A percentile compares a stretch with the other conserved stretches of the same genome.
Conservation (phyloP, 2,113 vertebrate genomes). For the Tragelaphus strepsiceros region DNA sequence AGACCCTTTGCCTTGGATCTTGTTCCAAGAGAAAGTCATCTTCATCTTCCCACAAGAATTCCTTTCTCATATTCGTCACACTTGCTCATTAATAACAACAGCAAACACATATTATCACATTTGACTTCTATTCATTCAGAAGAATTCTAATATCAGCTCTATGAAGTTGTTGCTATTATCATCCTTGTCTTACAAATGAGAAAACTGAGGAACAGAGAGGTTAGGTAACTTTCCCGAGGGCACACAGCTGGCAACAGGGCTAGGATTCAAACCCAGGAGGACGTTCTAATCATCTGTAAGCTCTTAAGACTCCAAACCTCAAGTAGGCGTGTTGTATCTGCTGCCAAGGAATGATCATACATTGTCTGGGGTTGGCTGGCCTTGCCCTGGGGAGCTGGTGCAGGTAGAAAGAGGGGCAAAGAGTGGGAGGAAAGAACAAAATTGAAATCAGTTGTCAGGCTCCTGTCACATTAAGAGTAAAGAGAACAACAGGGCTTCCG, state of each 20-base stretch:
- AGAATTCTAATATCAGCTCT: background rate
- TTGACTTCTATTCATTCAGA: background rate
- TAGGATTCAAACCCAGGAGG: background rate
- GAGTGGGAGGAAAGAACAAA: constrained; percentile 30
- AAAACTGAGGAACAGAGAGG: background rate
- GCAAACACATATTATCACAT: background rate
- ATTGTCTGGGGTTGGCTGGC: background rate
- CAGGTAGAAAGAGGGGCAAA: background rate
- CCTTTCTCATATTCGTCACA: background rate
- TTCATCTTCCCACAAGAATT: background rate
- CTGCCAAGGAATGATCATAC: background rate
- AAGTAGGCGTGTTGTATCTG: rapidly evolving
- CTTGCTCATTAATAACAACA: background rate
- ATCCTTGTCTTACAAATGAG: background rate
- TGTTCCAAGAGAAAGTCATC: background rate
- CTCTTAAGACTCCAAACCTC: background rate
- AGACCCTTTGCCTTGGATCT: background rate
- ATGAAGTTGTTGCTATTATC: background rate
- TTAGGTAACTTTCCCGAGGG: background rate
- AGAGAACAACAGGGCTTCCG: background rate
- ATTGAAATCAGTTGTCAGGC: background rate
- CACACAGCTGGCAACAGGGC: background rate
- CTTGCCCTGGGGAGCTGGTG: background rate
- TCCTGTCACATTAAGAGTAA: background rate
- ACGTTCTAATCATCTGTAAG: background rate